Evolutionary conservation across 2,888 invertebrate species (phyloP).

Genomic region (Nysson spinosus): DNA sequence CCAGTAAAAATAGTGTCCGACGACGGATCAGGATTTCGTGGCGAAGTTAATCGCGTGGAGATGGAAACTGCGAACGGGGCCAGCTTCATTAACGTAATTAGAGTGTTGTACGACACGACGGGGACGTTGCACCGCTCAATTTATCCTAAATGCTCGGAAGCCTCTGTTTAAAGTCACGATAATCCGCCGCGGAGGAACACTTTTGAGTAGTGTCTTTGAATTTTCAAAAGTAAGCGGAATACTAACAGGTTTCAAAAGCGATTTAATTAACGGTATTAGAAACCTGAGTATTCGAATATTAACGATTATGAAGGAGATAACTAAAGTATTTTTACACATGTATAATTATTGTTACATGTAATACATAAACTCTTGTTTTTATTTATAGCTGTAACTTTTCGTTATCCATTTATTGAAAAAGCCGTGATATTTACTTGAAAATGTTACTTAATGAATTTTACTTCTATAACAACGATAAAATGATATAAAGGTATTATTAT

Average conservation of each 20-base stretch:
- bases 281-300: too few relatives aligned
- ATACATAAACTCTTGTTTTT: too few relatives aligned
- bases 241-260: neutral
- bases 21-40: neutral
- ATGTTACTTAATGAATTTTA: too few relatives aligned
- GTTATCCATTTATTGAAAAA: too few relatives aligned
- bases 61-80: constrained; percentile 35
- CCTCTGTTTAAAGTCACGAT: constrained; percentile 3
- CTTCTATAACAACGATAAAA: too few relatives aligned
- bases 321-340: too few relatives aligned
- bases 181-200: neutral
- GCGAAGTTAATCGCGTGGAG: constrained; percentile 8
- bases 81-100: constrained; percentile 43
- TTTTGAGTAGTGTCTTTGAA: neutral
- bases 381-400: too few relatives aligned
- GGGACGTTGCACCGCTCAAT: constrained; percentile 18
- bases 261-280: too few relatives aligned
- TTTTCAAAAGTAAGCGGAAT: neutral
- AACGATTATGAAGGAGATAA: too few relatives aligned
- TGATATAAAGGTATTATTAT: too few relatives aligned
- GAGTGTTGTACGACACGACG: constrained; percentile 13
- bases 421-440: too few relatives aligned
- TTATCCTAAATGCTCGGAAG: constrained; percentile 5
- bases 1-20: neutral
- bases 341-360: too few relatives aligned